Evolutionary conservation across 2,888 invertebrate genomes (phyloP).

Genomic region (Scaptomyza reducta): DNA sequence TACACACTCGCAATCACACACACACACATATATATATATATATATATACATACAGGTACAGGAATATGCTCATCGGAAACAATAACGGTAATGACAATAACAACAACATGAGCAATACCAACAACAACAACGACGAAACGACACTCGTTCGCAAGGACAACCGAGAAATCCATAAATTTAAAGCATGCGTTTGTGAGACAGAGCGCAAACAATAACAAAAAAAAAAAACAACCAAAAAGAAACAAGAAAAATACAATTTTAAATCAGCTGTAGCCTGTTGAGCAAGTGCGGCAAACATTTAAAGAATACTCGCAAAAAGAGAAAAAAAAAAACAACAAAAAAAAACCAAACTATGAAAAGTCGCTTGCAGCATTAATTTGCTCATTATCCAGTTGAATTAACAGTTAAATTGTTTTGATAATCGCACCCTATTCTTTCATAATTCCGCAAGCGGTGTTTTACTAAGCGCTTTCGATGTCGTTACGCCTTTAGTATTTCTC

Average conservation of each 20-base stretch:
- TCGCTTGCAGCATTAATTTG: neutral
- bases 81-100: constrained; percentile 61
- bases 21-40: constrained; percentile 7
- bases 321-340: no score
- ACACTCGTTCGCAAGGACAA: constrained; percentile 74
- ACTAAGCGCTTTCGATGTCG: constrained; percentile 22
- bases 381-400: constrained; percentile 12
- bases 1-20: constrained; percentile 8
- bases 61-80: constrained; percentile 50
- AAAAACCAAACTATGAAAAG: neutral
- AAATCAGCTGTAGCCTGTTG: constrained; percentile 61
- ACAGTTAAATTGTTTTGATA: constrained; percentile 24
- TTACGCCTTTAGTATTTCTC: constrained; percentile 13
- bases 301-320: constrained; percentile 14
- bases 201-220: constrained; percentile 11
- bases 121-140: constrained; percentile 49
- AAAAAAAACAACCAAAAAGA: constrained; percentile 1
- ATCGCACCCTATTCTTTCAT: constrained; percentile 65
- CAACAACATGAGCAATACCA: no score
- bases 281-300: constrained; percentile 53
- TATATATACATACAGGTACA: constrained; percentile 23
- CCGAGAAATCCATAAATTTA: constrained; percentile 76
- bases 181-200: constrained; percentile 63
- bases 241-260: constrained; percentile 28
- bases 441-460: constrained; percentile 46